Conservation (phyloP, 2,888 invertebrate genomes). For the Corbicula japonica region DNA sequence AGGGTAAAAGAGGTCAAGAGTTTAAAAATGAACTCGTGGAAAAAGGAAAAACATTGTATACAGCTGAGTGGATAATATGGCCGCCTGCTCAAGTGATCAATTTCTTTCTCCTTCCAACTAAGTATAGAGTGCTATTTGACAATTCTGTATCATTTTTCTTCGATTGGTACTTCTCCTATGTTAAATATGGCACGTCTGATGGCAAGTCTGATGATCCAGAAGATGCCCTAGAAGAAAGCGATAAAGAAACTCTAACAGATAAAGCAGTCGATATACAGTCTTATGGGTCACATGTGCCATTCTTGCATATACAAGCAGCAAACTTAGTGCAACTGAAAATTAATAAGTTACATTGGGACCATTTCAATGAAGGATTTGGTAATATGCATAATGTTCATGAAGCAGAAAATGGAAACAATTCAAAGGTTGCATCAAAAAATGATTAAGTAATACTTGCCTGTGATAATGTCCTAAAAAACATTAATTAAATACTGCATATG, state of each 20-base stretch:
- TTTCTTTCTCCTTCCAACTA: constrained; percentile 94
- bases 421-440: background rate
- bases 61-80: constrained; percentile 97
- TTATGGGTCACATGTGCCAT: constrained; percentile 37
- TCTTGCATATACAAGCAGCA: constrained; percentile 40
- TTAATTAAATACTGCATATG: too few relatives aligned
- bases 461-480: too few relatives aligned
- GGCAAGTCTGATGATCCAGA: background rate
- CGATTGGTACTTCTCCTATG: constrained; percentile 83
- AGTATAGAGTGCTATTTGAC: constrained; percentile 93
- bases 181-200: constrained; percentile 72
- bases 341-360: constrained; percentile 17
- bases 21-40: constrained; percentile 67
- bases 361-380: constrained; percentile 34
- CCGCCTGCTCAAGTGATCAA: constrained; percentile 97
- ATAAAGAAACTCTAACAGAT: background rate
- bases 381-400: background rate
- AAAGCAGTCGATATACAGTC: constrained; percentile 2
- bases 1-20: constrained; percentile 58
- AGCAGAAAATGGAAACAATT: background rate
- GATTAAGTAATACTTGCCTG: background rate
- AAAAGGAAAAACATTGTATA: constrained; percentile 93
- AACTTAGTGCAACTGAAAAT: constrained; percentile 23
- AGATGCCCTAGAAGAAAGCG: background rate
- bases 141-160: constrained; percentile 81